Evolutionary conservation across 1,140 invertebrate species (phyloP), one percentile per base, ranked within the genome.

Genomic region (Antheraea mylitta): DNA sequence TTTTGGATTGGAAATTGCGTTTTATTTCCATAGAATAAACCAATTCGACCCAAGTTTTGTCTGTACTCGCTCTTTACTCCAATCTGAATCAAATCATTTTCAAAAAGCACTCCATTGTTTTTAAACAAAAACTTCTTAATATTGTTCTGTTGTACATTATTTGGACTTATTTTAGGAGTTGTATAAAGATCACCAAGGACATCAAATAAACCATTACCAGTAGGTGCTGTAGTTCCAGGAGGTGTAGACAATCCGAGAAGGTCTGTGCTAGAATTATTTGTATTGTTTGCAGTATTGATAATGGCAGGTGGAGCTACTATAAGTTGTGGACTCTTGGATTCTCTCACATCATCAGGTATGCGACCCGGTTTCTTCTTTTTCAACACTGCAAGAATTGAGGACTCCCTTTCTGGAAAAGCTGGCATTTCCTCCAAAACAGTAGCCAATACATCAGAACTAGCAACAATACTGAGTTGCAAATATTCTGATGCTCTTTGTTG

Each of bases 341-440:
- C 95, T 75, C 96, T 94, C 18, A 96, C 95, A 85, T 97, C 96
- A 90, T 98, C 97, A 16, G 97, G 96, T 71, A 98, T 96, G 65
- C 97, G 93, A 8, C 97, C 98, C 7, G 97, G 97, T 83, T 99
- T 99, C 92, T 99, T 99, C 92, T 99, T 99, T 93, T 99, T 99
- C 75, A 99, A 94, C 70, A 99, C 96, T 61, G 99, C 98, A 67
- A 99, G 94, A 84, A 99, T 98, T 3, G 98, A 99, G 63, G 98
- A 99, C 93, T 99, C 99, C 81, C 99, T 95, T 93, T 99, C 99
- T 3, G 99, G 98, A 93, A 99, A 99, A 62, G 99, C 98, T 64
- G 99, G 99, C 99, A 99, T 99, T 94, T 99, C 99, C 94, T 99
- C 99, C 65, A 99, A 93, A 67, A 99, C 99, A 62, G 98, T 99